Base-by-base conservation (phyloP, 2,888 invertebrate species). In the Callinectes sapidus region DNA sequence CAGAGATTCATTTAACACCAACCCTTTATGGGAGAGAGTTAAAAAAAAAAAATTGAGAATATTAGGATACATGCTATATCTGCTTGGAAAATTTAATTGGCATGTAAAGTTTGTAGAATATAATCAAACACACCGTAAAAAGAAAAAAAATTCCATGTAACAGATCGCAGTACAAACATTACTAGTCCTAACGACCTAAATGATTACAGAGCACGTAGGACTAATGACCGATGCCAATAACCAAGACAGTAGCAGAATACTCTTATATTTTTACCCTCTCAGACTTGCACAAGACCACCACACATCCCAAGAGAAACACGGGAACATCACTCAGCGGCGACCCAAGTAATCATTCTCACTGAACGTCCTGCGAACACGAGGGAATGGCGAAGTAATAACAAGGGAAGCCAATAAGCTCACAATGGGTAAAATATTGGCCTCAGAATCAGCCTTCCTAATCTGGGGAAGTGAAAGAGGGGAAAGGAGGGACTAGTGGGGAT, bases 381-480 rank as follows among this genome's bases (percentile, higher is more conserved):
- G 35, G 18, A 16, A 32, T 16, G 35, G 35, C 81, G 16, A 81
- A 81, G 81, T 81, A 81, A 81, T 81, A 81, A 81, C 81, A 81
- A 32, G 16, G 35, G 32, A 81, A 81, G 35, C 35, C 35, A 81
- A 81, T 81, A 81, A 35, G 13, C 35, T 32, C 3, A 81, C 14
- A 81, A 81, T 81, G 35, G 35, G 81, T 81, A 81, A 81, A 81
- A 81, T 81, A 35, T 35, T 18, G 81, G 81, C 14, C 35, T 81
- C 81, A 81, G 81, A 81, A 81, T 16, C 81, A 35, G 81, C 32
- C n/a, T 81, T 35, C 5, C 81, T 81, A 32, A 81, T 81, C 81
- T 35, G 18, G 35, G 81, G 35, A 18, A 35, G 35, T 35, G 35
- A n/a, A n/a, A 0, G 35, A 32, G 16, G 35, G 35, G 35, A 35